Percentiles rank a stretch among this genome's conserved stretches.
phyloP scores from a whole-genome alignment of 1,140 invertebrate species.

The Drosophila lini region DNA sequence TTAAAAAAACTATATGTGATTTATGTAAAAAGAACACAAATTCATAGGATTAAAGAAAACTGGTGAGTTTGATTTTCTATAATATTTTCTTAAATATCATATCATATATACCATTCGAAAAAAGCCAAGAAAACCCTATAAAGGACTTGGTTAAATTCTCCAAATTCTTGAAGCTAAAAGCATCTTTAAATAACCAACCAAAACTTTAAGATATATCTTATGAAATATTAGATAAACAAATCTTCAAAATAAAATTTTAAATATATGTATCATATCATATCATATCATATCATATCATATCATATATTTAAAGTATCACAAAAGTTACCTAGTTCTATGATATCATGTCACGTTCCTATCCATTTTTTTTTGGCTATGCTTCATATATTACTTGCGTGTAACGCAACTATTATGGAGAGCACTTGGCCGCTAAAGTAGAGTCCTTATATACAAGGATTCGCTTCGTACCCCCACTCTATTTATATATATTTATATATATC shows the following conservation, averaged over 20 bases:
- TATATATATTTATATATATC: not conserved
- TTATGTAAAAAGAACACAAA: too few relatives aligned
- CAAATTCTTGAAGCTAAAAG: too few relatives aligned
- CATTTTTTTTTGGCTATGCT: not conserved
- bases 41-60: not conserved
- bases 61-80: not conserved
- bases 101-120: not conserved
- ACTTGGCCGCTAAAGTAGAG: constrained; percentile 33
- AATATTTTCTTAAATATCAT: not conserved
- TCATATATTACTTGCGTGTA: constrained; percentile 28
- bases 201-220: not conserved
- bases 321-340: not conserved
- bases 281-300: too few relatives aligned
- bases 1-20: not conserved
- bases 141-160: too few relatives aligned
- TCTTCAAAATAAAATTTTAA: too few relatives aligned
- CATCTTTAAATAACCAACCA: too few relatives aligned
- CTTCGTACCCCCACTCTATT: not conserved
- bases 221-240: not conserved
- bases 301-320: not conserved
- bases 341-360: not conserved
- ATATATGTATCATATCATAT: not conserved
- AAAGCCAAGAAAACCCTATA: not conserved
- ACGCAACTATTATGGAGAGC: constrained; percentile 35
- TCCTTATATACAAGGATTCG: constrained; percentile 36